Base-by-base conservation (phyloP, 30 jellyfish, hydroid and myxozoan species). In the Clytia hemisphaerica region DNA sequence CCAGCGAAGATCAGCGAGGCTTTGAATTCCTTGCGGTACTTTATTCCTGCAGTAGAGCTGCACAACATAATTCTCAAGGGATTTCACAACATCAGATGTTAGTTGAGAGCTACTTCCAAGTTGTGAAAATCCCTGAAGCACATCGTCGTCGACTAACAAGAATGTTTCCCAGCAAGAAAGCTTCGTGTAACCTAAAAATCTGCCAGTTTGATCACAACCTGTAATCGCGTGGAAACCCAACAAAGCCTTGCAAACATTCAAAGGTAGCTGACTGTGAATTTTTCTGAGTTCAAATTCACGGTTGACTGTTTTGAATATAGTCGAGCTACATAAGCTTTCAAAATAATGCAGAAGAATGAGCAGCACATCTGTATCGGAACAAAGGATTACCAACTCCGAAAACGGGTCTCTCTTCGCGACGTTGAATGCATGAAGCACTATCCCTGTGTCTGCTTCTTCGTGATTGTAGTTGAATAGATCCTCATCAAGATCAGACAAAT, bases 371-470 rank as follows among this genome's bases (percentile, higher is more conserved):
- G 77, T 72, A 57, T 53, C 66, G n/a, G 64, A 54, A 10, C 77
- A 72, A 31, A 46, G 29, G 60, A 72, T 55, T 34, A 26, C 69
- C 7, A 44, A 35, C 31, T 72, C 79, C 31, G 62, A 72, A 54
- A 55, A 54, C 14, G 83, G 83, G 45, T 18, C 72, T 50, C 83
- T 31, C 45, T 46, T 55, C n/a, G n/a, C 64, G 45, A 72, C 67
- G 34, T 72, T 78, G 33, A 53, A 4, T n/a, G 83, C 62, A 38
- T 72, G 68, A 42, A 72, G 76, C 34, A 72, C 40, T 6, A 51
- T 22, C 25, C 71, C 77, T 6, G 83, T 72, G 19, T 72, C 77
- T 3, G 66, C 83, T 47, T 72, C 65, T 33, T 72, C 83, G 35
- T 72, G 64, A 37, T 37, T 46, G 36, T 51, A 48, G 4, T 9